Evolutionary conservation across 2,797 vertebrate genomes (phyloP), one percentile per base, ranked within the genome.

Genomic region (Dallia pectoralis): DNA sequence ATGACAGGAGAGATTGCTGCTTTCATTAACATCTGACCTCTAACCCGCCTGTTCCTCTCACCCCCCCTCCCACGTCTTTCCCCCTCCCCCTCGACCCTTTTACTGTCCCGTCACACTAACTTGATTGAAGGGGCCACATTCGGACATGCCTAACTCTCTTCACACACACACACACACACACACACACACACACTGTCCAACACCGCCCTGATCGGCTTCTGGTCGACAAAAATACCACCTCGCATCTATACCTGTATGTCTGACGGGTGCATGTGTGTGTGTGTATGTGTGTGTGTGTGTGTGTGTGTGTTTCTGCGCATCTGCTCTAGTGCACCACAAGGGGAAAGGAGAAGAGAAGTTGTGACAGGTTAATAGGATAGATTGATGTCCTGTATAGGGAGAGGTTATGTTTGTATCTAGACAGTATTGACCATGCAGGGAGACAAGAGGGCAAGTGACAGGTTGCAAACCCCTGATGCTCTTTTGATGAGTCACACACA

Each of bases 1-100:
- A 80, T 95, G 95, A 95, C 93, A 95, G 93, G 91, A 87, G 81
- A 88, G 90, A 90, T 91, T 87, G 89, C 90, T 92, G 91, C 89
- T 89, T 92, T 92, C 90, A 93, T 93, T 93, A 91, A 82, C 78
- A 86, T 87, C 88, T 88, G 85, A 91, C 88, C 89, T 88, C 84
- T 87, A 86, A 61, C 30, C 56, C 33, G 79, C 81, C 87, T 82
- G 82, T 71, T n/a, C 62, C 44, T 53, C 80, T 80, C 79, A 76
- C 74, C 77, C 81, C 76, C 78, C 78, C 72, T 76, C 53, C 27
- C 12, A 56, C 70, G 14, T 33, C 4, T 84, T 85, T 87, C 51
- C 64, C 74, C 33, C 53, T 48, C 16, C 61, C 68, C 48, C 44
- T 25, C n/a, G 44, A 22, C 15, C 64, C 32, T 40, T n/a, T 51